Conservation (phyloP, 2,113 vertebrate species). For the Ciconia boyciana region DNA sequence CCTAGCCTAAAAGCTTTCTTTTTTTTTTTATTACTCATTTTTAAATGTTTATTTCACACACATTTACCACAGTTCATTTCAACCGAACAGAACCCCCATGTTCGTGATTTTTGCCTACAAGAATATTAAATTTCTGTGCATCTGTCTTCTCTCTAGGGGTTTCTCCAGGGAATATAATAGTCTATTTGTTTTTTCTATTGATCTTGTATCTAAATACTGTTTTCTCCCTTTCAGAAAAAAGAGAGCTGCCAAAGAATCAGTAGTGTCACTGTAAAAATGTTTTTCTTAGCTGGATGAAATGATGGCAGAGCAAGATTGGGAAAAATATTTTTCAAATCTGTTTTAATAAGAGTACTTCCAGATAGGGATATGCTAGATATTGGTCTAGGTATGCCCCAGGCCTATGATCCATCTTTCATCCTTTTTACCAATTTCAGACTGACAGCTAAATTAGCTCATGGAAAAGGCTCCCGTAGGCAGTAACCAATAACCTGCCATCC, state of each 20-base stretch:
- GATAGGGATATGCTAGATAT: conserved; percentile 36
- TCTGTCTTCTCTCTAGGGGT: conserved; percentile 31
- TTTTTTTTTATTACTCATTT: background rate
- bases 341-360: conserved; percentile 62
- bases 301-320: conserved; percentile 40
- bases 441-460: conserved; percentile 74
- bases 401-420: conserved; percentile 67
- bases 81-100: conserved; percentile 14
- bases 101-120: conserved; percentile 54
- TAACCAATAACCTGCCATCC: conserved; percentile 59
- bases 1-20: background rate
- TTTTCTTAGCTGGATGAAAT: conserved; percentile 34
- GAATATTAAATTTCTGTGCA: conserved; percentile 54
- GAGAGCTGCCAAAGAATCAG: conserved; percentile 52
- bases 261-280: conserved; percentile 53
- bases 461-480: conserved; percentile 67
- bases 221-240: conserved; percentile 43
- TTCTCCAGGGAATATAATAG: conserved; percentile 50
- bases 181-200: conserved; percentile 61
- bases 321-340: conserved; percentile 53
- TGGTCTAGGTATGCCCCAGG: conserved; percentile 57
- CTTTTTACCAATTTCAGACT: conserved; percentile 68
- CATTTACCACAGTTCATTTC: conserved; percentile 46
- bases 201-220: conserved; percentile 61
- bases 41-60: conserved; percentile 25